Percentiles rank a stretch among this genome's conserved stretches.
Conservation (phyloP, 2,113 vertebrate genomes). For the Rhegmatorhina hoffmannsi region DNA sequence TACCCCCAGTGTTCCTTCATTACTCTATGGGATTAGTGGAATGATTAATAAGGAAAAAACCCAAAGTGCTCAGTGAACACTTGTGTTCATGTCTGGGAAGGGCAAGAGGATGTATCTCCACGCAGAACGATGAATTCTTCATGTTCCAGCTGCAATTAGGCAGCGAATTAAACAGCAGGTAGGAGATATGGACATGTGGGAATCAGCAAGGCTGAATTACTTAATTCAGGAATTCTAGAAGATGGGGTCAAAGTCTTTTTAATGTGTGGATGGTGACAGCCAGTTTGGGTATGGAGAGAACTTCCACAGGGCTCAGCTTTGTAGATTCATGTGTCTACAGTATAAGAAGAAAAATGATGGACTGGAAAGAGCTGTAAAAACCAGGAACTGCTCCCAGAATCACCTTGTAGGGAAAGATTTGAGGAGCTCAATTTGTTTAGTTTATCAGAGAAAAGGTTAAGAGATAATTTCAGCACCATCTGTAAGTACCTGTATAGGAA, state of each 20-base stretch:
- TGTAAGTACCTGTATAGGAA: background rate
- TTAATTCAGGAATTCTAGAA: background rate
- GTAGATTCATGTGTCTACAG: background rate
- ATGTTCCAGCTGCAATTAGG: slow-evolving; percentile 37
- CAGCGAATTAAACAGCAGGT: slow-evolving; percentile 47
- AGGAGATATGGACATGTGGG: background rate
- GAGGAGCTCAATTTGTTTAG: background rate
- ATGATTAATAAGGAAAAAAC: background rate
- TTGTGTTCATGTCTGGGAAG: background rate
- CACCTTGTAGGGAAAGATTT: background rate
- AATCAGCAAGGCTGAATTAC: background rate
- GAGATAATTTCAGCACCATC: background rate
- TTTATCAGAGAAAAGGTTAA: background rate
- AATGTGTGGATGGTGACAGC: background rate
- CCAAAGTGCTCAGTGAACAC: background rate
- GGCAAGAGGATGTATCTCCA: background rate
- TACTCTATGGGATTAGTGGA: background rate
- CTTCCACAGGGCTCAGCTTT: background rate
- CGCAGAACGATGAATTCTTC: slow-evolving; percentile 37
- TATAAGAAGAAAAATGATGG: background rate
- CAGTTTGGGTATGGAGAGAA: background rate
- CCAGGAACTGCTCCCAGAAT: background rate
- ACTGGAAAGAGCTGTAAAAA: background rate
- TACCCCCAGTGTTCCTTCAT: background rate
- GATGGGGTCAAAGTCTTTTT: background rate